These are phyloP conservation scores for Cygnus olor DNA, from an alignment of 2,797 vertebrate species.

Conservation along the genomic window DNA sequence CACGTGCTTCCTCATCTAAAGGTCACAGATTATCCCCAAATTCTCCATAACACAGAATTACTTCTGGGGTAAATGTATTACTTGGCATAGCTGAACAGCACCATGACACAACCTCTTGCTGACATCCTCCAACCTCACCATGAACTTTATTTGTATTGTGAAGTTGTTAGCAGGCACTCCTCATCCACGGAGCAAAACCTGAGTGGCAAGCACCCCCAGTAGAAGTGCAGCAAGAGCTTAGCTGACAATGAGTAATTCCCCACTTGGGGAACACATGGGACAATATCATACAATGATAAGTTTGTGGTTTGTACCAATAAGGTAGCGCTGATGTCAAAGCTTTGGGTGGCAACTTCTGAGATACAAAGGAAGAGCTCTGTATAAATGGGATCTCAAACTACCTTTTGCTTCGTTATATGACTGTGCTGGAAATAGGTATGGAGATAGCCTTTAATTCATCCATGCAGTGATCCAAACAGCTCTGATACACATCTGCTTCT, in stretches of 20 bases:
- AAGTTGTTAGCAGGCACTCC: not conserved
- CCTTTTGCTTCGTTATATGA: not conserved
- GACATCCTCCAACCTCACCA: not conserved
- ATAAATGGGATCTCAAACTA: not conserved
- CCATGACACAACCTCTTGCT: not conserved
- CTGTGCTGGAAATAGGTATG: not conserved
- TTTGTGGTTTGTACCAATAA: not conserved
- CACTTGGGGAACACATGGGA: rapidly evolving
- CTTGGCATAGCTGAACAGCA: not conserved
- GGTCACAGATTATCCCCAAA: not conserved
- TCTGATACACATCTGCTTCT: not conserved
- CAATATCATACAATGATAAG: not conserved
- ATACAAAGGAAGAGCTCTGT: not conserved
- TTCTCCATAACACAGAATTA: not conserved
- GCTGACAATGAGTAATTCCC: not conserved
- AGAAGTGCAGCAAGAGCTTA: not conserved
- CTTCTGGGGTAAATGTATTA: not conserved
- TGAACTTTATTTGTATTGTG: not conserved
- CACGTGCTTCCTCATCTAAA: not conserved
- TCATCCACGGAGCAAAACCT: not conserved
- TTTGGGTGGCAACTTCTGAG: not conserved
- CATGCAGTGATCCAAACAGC: not conserved
- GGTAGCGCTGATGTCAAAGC: not conserved
- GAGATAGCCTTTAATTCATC: not conserved
- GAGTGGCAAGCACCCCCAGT: not conserved